Evolutionary conservation across 1,140 invertebrate species (phyloP), one percentile per base, ranked within the genome.

Genomic region (Ceratoteleas bidentatus): DNA sequence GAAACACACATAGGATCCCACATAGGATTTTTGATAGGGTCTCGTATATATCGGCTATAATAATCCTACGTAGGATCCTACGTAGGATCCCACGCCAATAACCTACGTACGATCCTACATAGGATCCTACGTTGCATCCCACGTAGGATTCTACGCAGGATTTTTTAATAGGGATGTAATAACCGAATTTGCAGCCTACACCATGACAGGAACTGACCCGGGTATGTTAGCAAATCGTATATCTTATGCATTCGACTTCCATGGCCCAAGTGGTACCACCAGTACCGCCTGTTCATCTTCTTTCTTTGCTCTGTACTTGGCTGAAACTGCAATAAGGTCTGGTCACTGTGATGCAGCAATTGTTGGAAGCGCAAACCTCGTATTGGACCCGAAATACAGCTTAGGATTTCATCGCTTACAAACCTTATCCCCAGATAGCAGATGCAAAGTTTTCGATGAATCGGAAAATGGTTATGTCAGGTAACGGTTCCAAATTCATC

Each of bases 201-300:
- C 1, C 1, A 24, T 24, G 24, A 49, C n/a, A 3, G 98, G 98
- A 16, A 98, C 97, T 90, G 95, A 95, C 58, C 93, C 96, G 43
- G 96, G 97, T 32, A 99, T 99, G 98, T 98, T 99, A 90, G 94
- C 98, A 43, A 99, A 99, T 90, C 94, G 98, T 86, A 94, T 99
- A 38, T 99, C 98, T 0, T 99, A 95, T 92, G 96, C 97, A 8
- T 99, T 99, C 91, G 97, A 99, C 86, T 96, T 99, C 70, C 95
- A 91, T 82, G 95, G 98, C 10, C 98, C 98, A 1, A 98, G 97
- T 89, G 98, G 96, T 89, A 95, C 96, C 4, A 91, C 99, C 6
- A 98, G 99, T 90, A 99, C 98, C 7, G 98, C 98, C 0, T 99
- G 98, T 90, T 99, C 98, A 0, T 98, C 97, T 76, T 97, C 96